These are phyloP conservation scores for Bombyx huttoni DNA, from an alignment of 2,888 invertebrate species.

Conservation along the genomic window DNA sequence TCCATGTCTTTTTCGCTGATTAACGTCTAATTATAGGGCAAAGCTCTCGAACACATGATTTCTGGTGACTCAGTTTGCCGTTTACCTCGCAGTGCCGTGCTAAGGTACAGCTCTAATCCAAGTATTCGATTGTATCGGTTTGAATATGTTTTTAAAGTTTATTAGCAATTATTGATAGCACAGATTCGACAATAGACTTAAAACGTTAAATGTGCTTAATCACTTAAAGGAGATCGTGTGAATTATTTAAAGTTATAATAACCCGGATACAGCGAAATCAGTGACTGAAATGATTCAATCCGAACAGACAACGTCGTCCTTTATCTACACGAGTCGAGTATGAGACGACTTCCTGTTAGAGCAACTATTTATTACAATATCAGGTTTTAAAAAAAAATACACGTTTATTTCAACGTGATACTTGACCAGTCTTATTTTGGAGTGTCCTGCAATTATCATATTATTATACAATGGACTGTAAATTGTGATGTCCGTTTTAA, in stretches of 20 bases:
- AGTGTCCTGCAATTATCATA: no score
- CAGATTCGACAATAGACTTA: neutral
- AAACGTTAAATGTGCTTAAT: neutral
- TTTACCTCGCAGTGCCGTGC: neutral
- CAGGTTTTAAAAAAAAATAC: neutral
- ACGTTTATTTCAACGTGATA: neutral
- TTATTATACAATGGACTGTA: no score
- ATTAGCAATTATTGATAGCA: no score
- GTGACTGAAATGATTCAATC: neutral
- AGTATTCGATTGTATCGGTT: no score
- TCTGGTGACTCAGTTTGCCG: conserved; percentile 48
- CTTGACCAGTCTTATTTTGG: neutral
- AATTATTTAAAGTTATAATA: neutral
- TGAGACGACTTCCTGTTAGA: neutral
- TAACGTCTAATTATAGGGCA: conserved; percentile 67
- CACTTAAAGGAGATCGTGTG: neutral
- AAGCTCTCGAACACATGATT: conserved; percentile 50
- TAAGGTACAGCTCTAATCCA: neutral
- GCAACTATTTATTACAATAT: neutral
- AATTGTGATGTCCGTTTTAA: no score
- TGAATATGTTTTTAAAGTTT: no score
- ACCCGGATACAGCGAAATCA: neutral
- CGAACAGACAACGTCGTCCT: neutral
- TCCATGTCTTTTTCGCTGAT: conserved; percentile 49
- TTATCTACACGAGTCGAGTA: neutral